Evolutionary conservation across 2,113 vertebrate species (phyloP).

Genomic region (Chionomys nivalis): DNA sequence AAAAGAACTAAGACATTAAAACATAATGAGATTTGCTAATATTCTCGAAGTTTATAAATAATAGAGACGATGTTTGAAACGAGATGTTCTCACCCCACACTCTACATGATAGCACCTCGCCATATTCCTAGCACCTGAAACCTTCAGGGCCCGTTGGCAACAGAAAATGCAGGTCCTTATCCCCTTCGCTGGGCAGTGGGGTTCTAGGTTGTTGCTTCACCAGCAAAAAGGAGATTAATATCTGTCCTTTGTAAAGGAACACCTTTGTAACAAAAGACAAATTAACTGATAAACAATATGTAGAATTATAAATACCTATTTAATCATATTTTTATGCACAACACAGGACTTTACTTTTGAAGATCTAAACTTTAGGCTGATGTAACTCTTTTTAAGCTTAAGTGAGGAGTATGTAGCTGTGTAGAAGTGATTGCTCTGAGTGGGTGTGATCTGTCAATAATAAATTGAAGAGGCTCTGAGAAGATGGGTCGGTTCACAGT

Average conservation of each 20-base stretch:
- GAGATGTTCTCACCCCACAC: background rate
- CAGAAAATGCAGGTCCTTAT: background rate
- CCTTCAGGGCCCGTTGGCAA: background rate
- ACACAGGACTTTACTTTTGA: background rate
- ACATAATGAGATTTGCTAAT: background rate
- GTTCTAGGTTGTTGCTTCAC: background rate
- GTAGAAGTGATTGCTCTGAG: background rate
- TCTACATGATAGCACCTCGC: background rate
- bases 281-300: background rate
- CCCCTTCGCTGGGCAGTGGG: background rate
- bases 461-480: background rate
- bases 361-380: background rate
- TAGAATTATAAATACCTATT: background rate
- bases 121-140: background rate
- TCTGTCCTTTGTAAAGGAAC: background rate
- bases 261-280: background rate
- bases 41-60: background rate
- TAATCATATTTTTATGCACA: background rate
- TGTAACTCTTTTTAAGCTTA: background rate
- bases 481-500: background rate
- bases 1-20: background rate
- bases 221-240: background rate
- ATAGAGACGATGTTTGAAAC: background rate
- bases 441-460: background rate
- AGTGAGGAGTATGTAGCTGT: background rate